These are phyloP conservation scores for Alectura lathami DNA, from an alignment of 2,113 vertebrate genomes.

Conservation along the genomic window DNA sequence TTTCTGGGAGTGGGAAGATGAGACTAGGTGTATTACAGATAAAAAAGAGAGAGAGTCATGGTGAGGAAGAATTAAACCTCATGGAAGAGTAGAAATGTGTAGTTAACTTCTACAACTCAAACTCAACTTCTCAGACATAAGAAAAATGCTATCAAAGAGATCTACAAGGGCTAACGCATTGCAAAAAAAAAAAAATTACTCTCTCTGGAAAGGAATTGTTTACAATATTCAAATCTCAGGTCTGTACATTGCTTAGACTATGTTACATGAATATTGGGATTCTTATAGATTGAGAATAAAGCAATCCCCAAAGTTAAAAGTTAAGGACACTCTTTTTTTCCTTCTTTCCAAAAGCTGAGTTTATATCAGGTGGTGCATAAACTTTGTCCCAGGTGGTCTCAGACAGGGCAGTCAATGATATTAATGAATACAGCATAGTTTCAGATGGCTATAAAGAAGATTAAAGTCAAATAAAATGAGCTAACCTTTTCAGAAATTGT, in stretches of 20 bases:
- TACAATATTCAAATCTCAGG: not conserved
- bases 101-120: not conserved
- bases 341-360: not conserved
- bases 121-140: not conserved
- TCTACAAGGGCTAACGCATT: not conserved
- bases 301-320: not conserved
- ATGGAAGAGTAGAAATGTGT: not conserved
- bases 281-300: not conserved
- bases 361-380: fast-evolving
- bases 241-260: not conserved
- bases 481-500: not conserved
- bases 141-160: not conserved
- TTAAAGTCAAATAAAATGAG: not conserved
- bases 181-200: not conserved
- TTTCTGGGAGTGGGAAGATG: not conserved
- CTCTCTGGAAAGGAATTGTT: not conserved
- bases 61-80: not conserved
- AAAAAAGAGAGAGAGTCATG: not conserved
- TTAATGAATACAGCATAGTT: not conserved
- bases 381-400: fast-evolving
- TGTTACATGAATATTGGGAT: not conserved
- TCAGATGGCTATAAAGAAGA: not conserved
- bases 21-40: not conserved
- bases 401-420: not conserved
- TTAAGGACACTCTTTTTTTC: not conserved